Base-by-base conservation (phyloP, 2,113 vertebrate genomes). In the Carassius auratus region DNA sequence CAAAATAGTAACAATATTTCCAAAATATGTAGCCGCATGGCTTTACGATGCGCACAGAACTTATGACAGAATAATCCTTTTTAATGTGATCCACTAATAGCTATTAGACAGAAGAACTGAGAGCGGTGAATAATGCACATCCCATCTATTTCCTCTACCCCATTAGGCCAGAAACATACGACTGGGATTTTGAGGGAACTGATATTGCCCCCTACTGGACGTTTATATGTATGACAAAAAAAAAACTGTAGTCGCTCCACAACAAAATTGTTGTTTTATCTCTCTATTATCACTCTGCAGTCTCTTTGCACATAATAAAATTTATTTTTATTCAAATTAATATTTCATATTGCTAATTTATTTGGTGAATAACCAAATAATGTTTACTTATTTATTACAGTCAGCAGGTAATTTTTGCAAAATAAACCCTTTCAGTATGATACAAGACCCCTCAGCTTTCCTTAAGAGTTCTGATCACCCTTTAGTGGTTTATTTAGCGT, bases 171-270 rank as follows among this genome's bases (percentile, higher is more conserved):
- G 66, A 33, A 62, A 76, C 50, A 69, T 66, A 66, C 59, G 48
- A n/a, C 52, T 52, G 21, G 48, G n/a, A 50, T 66, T 76, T 23
- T 64, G 8, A 61, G 50, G 68, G 30, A 45, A 42, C 15, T 76
- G 23, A 76, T 19, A 59, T 76, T 76, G 83, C 77, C 71, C 66
- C 52, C 84, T 85, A 74, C 76, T 85, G 84, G 76, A 48, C 26
- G 10, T 45, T 21, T 33, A 68, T 57, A 57, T 42, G 4, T 17
- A 75, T 8, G 17, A 42, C 48, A 69, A 3, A 55, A n/a, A n/a
- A n/a, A 42, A 76, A 50, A 30, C n/a, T 14, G 10, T 21, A 59
- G 57, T 59, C 57, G 21, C 21, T 7, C 57, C 21, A 30, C 30
- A 30, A 30, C 30, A 55, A 48, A 12, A 48, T 68, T 21, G 8